Conservation (phyloP, 2,888 invertebrate genomes). For the Mesorhabditis belari region DNA sequence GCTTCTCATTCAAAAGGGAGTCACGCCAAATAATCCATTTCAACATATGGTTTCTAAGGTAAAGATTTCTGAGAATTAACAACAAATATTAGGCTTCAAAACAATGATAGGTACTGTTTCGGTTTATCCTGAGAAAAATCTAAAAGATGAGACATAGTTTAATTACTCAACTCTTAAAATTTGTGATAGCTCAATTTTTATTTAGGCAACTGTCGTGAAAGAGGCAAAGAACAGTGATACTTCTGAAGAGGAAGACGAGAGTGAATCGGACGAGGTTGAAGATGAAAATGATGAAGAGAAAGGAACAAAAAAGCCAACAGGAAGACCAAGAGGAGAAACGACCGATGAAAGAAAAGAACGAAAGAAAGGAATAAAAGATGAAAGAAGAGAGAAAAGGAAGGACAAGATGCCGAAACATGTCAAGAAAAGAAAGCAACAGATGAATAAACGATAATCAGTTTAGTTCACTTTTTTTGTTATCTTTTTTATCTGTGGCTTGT, state of each 20-base stretch:
- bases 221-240: no score
- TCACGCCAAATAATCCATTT: slow-evolving; percentile 63
- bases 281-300: no score
- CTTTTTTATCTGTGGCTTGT: slow-evolving; percentile 10
- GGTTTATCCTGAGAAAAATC: neutral
- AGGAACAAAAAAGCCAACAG: no score
- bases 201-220: slow-evolving; percentile 17
- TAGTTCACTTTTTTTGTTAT: neutral
- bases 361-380: slow-evolving; percentile 80
- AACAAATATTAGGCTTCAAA: neutral
- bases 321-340: slow-evolving; percentile 47
- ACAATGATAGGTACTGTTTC: neutral
- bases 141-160: no score
- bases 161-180: no score
- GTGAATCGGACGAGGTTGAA: no score
- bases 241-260: no score
- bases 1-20: slow-evolving; percentile 68
- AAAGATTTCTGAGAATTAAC: neutral
- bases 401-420: slow-evolving; percentile 84
- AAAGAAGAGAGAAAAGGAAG: slow-evolving; percentile 78
- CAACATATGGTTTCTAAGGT: slow-evolving; percentile 73
- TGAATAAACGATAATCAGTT: slow-evolving; percentile 31
- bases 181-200: slow-evolving; percentile 13
- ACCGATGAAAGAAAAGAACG: slow-evolving; percentile 56
- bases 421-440: slow-evolving; percentile 74